phyloP scores from a whole-genome alignment of 2,888 invertebrate species.

The Chaetogeoica ovagalla region DNA sequence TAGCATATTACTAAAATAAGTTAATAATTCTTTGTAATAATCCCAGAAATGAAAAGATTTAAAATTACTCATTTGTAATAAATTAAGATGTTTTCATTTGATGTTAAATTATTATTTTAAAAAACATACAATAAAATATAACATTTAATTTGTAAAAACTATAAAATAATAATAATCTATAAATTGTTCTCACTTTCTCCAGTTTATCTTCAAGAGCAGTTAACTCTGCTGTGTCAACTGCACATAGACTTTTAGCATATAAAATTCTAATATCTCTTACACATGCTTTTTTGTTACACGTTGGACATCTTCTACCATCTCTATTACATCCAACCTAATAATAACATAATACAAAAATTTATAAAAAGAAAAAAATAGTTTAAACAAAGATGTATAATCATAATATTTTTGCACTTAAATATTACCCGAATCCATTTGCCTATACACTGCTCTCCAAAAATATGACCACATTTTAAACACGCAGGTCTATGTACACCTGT shows the following conservation, averaged over 20 bases:
- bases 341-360: neutral
- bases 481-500: slow-evolving; percentile 83
- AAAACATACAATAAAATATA: no score
- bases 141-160: neutral
- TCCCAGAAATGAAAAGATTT: no score
- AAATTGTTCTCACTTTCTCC: slow-evolving; percentile 52
- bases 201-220: slow-evolving; percentile 63
- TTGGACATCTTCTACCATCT: slow-evolving; percentile 76
- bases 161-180: neutral
- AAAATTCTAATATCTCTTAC: slow-evolving; percentile 74
- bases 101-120: neutral
- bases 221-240: slow-evolving; percentile 77
- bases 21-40: no score
- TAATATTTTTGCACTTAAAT: neutral
- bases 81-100: no score
- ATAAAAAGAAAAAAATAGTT: neutral
- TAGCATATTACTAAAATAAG: neutral
- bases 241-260: slow-evolving; percentile 76
- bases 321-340: slow-evolving; percentile 54
- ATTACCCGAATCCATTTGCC: slow-evolving; percentile 70
- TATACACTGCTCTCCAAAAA: slow-evolving; percentile 84
- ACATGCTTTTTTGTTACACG: slow-evolving; percentile 78
- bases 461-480: slow-evolving; percentile 88
- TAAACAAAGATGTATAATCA: slow-evolving; percentile 9
- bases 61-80: no score